Evolutionary conservation across 2,797 vertebrate species (phyloP), one percentile per base, ranked within the genome.

Genomic region (Capromys pilorides): DNA sequence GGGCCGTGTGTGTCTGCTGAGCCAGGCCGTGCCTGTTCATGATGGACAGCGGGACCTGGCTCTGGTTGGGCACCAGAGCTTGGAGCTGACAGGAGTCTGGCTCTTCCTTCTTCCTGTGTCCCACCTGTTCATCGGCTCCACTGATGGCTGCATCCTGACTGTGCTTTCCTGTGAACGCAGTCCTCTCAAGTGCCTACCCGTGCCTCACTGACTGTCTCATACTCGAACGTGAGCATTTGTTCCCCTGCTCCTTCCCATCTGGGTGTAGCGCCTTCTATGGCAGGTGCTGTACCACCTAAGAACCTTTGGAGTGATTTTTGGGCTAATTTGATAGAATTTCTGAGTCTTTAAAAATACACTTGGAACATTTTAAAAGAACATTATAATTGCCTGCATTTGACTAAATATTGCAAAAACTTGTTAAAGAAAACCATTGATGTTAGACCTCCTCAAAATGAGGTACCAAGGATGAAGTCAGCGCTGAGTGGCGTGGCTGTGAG

Each of bases 191-290:
- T 77, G 87, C 91, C 69, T 89, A 49, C 14, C 51, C 94, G 95
- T 49, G 79, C 95, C 89, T 97, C 94, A 71, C 95, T 96, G 91
- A 66, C 91, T 81, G n/a, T 24, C 7, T 73, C 28, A 89, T 94
- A 95, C 96, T 95, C 95, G 97, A 91, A 96, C 94, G 88, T 84
- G 94, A 95, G 86, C 92, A 71, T 97, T 97, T 93, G 84, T 94
- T 87, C 90, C 93, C 93, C 83, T 93, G 87, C 85, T 96, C 96
- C 93, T 97, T 96, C 71, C 61, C 92, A 86, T 96, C 73, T 86
- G 22, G 57, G 96, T 91, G 96, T 95, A 97, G 78, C 87, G 78
- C 71, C 77, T 97, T 96, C 75, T 94, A 82, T 91, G 94, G 95
- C 92, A 90, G 96, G 93, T 41, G 73, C 92, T 31, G 95, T 93